Evolutionary conservation across 2,113 vertebrate genomes (phyloP), one percentile per base, ranked within the genome.

Genomic region (Paraplagusia blochii): DNA sequence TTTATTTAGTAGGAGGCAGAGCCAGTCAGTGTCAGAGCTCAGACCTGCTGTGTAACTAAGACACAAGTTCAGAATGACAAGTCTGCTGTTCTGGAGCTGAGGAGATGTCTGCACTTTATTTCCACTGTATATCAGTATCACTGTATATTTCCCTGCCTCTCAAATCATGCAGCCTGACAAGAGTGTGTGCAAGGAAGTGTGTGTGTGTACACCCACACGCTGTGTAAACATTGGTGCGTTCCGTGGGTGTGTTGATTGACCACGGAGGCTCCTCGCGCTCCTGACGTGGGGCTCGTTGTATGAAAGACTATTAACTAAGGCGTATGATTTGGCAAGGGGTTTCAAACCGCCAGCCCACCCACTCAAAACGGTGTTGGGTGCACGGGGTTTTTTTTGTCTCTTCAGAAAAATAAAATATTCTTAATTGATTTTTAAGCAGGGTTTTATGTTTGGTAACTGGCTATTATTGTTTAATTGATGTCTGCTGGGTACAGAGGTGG

Each of bases 241-340:
- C 6, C 70, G 46, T 13, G 7, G 54, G 53, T 66, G 53, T 53
- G 69, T 55, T 47, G 57, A 59, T 59, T 58, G 57, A 84, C 68
- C 63, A 47, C 8, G 8, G 40, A 61, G 59, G 33, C 71, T 83
- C 65, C 74, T 75, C 56, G 44, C 63, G 83, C 77, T 85, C 85
- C 80, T 72, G 85, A 85, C 79, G 66, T 77, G 82, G 73, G 58
- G 64, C 81, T 80, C 64, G 66, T 80, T 84, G 22, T 76, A 79
- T 71, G 76, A 53, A 66, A 60, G 67, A 44, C 56, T 85, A 83
- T 79, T 85, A 77, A 88, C 85, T 75, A 80, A 78, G 40, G 38
- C 58, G 69, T 85, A 80, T 83, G 74, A 81, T 78, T 76, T 80
- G 71, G 59, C 53, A 18, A 36, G 60, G 35, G 75, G 69, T 54